phyloP scores from a whole-genome alignment of 1,140 invertebrate species.

The Adelges cooleyi region DNA sequence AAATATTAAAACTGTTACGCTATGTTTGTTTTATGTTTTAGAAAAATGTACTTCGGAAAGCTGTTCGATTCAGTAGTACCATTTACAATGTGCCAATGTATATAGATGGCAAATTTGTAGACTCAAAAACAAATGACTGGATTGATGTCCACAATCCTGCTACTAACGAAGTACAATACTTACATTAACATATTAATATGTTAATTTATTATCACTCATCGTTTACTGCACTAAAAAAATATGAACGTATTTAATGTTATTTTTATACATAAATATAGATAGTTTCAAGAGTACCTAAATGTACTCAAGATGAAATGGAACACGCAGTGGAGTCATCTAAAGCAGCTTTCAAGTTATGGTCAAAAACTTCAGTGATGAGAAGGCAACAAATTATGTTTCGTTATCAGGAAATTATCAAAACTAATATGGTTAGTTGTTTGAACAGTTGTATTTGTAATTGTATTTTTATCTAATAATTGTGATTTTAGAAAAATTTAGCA shows the following conservation, averaged over 20 bases:
- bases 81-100: conserved; percentile 47
- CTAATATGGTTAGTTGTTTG: conserved; percentile 53
- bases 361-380: conserved; percentile 79
- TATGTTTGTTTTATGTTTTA: background rate
- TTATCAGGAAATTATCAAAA: conserved; percentile 64
- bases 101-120: conserved; percentile 89
- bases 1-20: too few relatives aligned
- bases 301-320: conserved; percentile 84
- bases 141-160: conserved; percentile 91
- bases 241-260: too few relatives aligned
- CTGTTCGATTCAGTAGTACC: background rate
- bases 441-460: background rate
- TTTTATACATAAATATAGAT: conserved; percentile 42
- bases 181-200: too few relatives aligned
- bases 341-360: conserved; percentile 76
- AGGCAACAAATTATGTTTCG: conserved; percentile 95
- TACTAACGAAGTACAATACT: conserved; percentile 66
- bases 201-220: too few relatives aligned
- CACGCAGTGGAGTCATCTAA: conserved; percentile 76
- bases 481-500: conserved; percentile 63
- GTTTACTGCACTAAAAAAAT: too few relatives aligned
- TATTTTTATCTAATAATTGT: too few relatives aligned
- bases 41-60: conserved; percentile 20
- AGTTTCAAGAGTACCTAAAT: conserved; percentile 74
- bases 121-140: conserved; percentile 85